Percentiles rank a stretch among this genome's conserved stretches.
Conservation (phyloP, 1,140 invertebrate species). For the Patella vulgata region DNA sequence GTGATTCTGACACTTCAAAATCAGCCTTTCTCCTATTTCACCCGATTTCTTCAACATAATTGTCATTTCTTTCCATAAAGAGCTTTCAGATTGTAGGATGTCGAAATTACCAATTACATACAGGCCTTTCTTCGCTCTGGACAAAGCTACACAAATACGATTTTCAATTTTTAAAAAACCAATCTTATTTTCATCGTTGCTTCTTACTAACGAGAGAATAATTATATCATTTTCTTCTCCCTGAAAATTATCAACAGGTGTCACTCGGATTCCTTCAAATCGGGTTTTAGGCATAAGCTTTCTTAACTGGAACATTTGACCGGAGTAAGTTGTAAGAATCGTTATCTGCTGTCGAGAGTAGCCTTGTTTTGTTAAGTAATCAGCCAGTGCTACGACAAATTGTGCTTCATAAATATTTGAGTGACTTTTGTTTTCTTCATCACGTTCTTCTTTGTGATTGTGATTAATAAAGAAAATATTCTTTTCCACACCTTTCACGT, state of each 20-base stretch:
- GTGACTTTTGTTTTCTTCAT: conserved; percentile 57
- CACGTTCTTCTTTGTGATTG: conserved; percentile 42
- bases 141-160: conserved; percentile 85
- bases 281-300: conserved; percentile 52
- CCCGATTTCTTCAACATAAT: conserved; percentile 24
- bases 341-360: conserved; percentile 61
- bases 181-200: conserved; percentile 72
- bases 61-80: conserved; percentile 66
- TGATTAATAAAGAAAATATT: conserved; percentile 66
- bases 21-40: conserved; percentile 46
- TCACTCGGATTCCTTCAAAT: conserved; percentile 67
- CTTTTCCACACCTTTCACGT: conserved; percentile 55
- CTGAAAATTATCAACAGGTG: conserved; percentile 78
- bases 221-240: conserved; percentile 89
- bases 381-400: conserved; percentile 52
- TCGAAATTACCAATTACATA: conserved; percentile 78
- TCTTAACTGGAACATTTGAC: conserved; percentile 57
- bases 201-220: conserved; percentile 83
- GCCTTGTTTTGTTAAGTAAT: conserved; percentile 64
- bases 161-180: conserved; percentile 83
- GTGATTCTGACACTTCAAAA: conserved; percentile 67
- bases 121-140: conserved; percentile 79
- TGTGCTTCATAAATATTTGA: conserved; percentile 60
- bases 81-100: conserved; percentile 65
- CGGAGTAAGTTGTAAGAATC: conserved; percentile 65